Percentiles rank a stretch among this genome's conserved stretches.
These are phyloP conservation scores for Troides aeacus DNA, from an alignment of 2,888 invertebrate species.

Conservation along the genomic window DNA sequence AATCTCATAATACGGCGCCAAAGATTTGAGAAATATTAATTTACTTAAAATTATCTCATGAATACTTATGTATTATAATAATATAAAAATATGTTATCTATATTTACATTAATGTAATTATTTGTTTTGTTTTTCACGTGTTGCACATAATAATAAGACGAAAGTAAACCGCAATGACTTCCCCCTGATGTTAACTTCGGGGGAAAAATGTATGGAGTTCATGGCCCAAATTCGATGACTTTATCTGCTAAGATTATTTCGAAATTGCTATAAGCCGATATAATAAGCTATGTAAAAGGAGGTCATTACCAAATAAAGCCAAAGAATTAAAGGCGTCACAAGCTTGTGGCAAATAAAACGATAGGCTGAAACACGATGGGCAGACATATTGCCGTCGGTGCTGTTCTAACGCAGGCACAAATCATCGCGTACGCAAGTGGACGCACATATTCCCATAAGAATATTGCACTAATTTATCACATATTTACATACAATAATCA, in stretches of 20 bases:
- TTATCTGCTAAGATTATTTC: constrained; percentile 23
- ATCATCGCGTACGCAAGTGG: background rate
- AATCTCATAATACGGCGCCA: constrained; percentile 53
- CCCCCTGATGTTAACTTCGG: background rate
- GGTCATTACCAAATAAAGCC: constrained; percentile 37
- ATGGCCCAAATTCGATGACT: constrained; percentile 23
- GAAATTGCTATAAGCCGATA: background rate
- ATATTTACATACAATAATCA: constrained; percentile 37
- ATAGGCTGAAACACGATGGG: background rate
- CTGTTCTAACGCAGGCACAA: constrained; percentile 4
- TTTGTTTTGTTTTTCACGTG: constrained; percentile 41
- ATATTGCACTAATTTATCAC: constrained; percentile 70
- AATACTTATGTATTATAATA: constrained; percentile 66
- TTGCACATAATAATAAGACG: constrained; percentile 38
- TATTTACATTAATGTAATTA: constrained; percentile 71
- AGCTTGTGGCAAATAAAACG: background rate
- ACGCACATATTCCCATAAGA: constrained; percentile 48
- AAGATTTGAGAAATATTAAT: constrained; percentile 65
- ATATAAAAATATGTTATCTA: constrained; percentile 76
- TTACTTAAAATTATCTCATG: constrained; percentile 53
- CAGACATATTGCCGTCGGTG: background rate
- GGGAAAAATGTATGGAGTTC: background rate
- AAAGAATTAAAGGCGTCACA: constrained; percentile 21
- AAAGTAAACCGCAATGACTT: constrained; percentile 25
- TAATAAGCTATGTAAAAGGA: constrained; percentile 14